Base-by-base conservation (phyloP, 2,797 vertebrate genomes). In the Coreius guichenoti region DNA sequence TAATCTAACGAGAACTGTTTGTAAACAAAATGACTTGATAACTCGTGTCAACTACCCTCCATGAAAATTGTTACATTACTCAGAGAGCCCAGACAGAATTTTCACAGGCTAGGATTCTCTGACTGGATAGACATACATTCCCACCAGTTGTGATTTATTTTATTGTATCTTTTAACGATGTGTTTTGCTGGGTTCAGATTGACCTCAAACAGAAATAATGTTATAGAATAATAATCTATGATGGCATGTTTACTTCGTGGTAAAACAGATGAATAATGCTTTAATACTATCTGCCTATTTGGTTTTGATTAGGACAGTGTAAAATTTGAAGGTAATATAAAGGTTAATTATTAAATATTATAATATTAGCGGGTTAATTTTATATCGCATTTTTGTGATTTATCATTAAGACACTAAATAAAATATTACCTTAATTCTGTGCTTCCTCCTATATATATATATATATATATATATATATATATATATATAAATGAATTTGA, bases 401-500 rank as follows among this genome's bases (percentile, higher is more conserved):
- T 81, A 16, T 73, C 33, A 26, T 81, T 11, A 61, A 61, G 54
- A 23, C 68, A 23, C 51, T 58, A 17, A 72, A 72, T 56, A 39
- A 81, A 36, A 72, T 23, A 82, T 17, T 43, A 54, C n/a, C n/a
- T 61, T 31, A 54, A 33, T 14, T 73, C 33, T 58, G 67, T 51
- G 73, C 73, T 75, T 75, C 51, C 31, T 31, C 79, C 21, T 17
- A 77, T n/a, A 58, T 56, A 56, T n/a, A n/a, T n/a, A n/a, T n/a
- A n/a, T n/a, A n/a, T n/a, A n/a, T n/a, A n/a, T n/a, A n/a, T n/a
- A n/a, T n/a, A n/a, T n/a, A n/a, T n/a, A n/a, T n/a, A n/a, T n/a
- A n/a, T n/a, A n/a, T n/a, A n/a, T n/a, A n/a, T n/a, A n/a, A n/a
- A n/a, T n/a, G n/a, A n/a, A n/a, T n/a, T 78, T 78, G 33, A 61